A percentile compares a stretch with the other conserved stretches of the same genome.
phyloP scores from a whole-genome alignment of 2,113 vertebrate species.

The Beaufortia kweichowensis region DNA sequence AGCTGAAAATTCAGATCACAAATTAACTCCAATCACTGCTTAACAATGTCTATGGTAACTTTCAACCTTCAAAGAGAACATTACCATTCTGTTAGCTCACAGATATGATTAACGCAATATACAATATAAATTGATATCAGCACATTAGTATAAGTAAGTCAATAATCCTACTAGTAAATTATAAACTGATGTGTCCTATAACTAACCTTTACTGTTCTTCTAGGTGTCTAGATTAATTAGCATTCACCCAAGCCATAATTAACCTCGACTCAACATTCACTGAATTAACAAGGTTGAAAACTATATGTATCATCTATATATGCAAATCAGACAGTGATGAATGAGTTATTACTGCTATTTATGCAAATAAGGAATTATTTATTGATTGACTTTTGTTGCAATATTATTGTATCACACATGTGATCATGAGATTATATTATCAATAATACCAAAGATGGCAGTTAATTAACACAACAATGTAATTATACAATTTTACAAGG shows the following conservation, averaged over 20 bases:
- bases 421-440: background rate
- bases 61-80: background rate
- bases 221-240: constrained; percentile 41
- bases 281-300: constrained; percentile 36
- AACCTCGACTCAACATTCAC: constrained; percentile 50
- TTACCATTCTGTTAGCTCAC: background rate
- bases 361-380: constrained; percentile 2
- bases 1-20: background rate
- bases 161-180: background rate
- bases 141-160: background rate
- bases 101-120: background rate
- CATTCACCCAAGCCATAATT: constrained; percentile 46
- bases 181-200: constrained; percentile 35
- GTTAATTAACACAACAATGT: background rate
- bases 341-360: constrained; percentile 6
- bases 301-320: constrained; percentile 31
- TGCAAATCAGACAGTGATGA: constrained; percentile 27
- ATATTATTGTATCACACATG: background rate
- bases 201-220: background rate
- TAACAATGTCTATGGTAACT: background rate
- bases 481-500: background rate
- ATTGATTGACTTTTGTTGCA: constrained; percentile 15
- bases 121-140: background rate
- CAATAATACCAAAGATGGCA: too few species aligned
- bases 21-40: constrained; percentile 1